A percentile compares a stretch with the other conserved stretches of the same genome.
These are phyloP conservation scores for Momotus momota DNA, from an alignment of 2,797 vertebrate genomes.

Conservation along the genomic window DNA sequence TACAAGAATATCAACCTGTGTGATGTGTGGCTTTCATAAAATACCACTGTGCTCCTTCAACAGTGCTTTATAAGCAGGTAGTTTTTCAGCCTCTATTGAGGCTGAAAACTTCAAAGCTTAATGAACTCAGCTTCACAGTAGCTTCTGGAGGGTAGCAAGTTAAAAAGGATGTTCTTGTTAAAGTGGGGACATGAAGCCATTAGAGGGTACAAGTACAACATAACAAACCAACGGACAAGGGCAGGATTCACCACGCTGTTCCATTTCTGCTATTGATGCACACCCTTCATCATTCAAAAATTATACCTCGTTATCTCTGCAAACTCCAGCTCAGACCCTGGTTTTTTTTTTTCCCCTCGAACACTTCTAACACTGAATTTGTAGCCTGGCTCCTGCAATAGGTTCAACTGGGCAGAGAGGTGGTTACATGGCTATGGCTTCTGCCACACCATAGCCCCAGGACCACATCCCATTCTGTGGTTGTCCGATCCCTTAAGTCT, in stretches of 20 bases:
- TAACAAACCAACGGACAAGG: neutral
- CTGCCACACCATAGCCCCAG: neutral
- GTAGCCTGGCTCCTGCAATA: neutral
- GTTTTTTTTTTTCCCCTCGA: neutral
- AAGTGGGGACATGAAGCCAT: neutral
- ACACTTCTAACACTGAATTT: neutral
- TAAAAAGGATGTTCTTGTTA: neutral
- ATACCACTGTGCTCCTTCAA: neutral
- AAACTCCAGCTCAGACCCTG: neutral
- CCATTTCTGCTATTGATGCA: neutral
- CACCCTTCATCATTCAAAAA: neutral
- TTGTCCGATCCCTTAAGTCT: neutral
- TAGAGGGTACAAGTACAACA: neutral
- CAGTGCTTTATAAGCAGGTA: neutral
- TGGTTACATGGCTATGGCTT: fast-evolving
- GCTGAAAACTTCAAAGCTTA: neutral
- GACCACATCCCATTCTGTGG: fast-evolving
- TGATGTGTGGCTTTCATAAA: neutral
- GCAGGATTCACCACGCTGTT: neutral
- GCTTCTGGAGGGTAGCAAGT: neutral
- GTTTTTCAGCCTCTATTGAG: neutral
- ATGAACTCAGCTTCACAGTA: neutral
- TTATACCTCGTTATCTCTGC: neutral
- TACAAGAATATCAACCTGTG: neutral
- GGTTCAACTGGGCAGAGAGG: neutral